Base-by-base conservation (phyloP, 2,113 vertebrate species). In the Tamias sibiricus region DNA sequence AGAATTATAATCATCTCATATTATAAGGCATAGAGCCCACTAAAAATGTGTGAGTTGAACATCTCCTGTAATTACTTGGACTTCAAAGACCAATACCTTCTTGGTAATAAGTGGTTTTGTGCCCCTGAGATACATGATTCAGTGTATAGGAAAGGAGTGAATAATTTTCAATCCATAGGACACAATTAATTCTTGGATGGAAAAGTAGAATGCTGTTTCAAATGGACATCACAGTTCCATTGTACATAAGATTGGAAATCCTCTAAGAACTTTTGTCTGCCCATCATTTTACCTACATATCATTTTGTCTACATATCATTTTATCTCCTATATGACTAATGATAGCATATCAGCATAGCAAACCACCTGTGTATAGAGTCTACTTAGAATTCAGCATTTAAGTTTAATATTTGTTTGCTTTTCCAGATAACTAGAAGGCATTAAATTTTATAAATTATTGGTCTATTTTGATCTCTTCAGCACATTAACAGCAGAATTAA, bases 71-170 rank as follows among this genome's bases (percentile, higher is more conserved):
- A 88, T 91, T 92, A 94, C 9, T 37, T 13, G 28, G 22, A 68
- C 52, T 94, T 97, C 92, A 95, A 93, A 93, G 90, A 57, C 19
- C 11, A 80, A 20, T 10, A 13, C 30, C 35, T 88, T 42, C 52
- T 49, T 72, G 40, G 37, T 94, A 69, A 69, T 76, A 85, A 90
- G 66, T n/a, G 4, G 7, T 89, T 84, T 91, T 59, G 12, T 94
- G 74, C 81, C 10, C 87, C 54, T 40, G 68, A 47, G 16, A 57
- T 49, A 44, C 40, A 42, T 49, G 42, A 54, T 82, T 54, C 24
- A 40, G 71, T 37, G 42, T 64, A 85, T 10, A 52, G 52, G 71
- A 82, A 79, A 86, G 19, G 10, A 79, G 49, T 42, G 16, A 82
- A 89, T 54, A 24, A 59, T 93, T 24, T 75, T 75, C 19, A 93